Base-by-base conservation (phyloP, 2,888 invertebrate species). In the Cylindroiulus punctatus region DNA sequence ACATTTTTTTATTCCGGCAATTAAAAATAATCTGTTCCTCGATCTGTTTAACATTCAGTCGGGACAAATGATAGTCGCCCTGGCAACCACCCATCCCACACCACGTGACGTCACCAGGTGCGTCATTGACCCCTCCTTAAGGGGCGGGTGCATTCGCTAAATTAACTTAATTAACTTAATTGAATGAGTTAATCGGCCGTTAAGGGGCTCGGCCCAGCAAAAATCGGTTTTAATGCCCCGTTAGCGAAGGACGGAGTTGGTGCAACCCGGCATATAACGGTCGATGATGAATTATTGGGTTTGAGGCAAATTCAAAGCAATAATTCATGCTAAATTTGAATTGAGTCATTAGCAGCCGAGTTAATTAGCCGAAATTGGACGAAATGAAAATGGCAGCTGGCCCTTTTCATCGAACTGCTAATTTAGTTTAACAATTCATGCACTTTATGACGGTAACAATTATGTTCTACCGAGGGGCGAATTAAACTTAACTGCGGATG, bases 311-410 rank as follows among this genome's bases (percentile, higher is more conserved):
- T 44, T 44, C 44, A 5, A 8, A 10, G 44, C 26, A 65, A 65
- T 65, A 12, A 65, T 65, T 65, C 3, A 26, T 26, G 10, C 7
- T n/a, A 65, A 65, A 65, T 12, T 65, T 26, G 26, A 65, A 65
- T 65, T 7, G n/a, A 65, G 65, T 65, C 65, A 65, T 65, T 65
- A 65, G 2, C 10, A 10, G 8, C 8, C 8, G 65, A 4, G 65
- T 26, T 65, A 22, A 65, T 65, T 65, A 65, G 1, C 26, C 65
- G n/a, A 65, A 26, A 65, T 26, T 7, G n/a, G 65, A 26, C 65
- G 36, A 36, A 65, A 65, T 65, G n/a, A 65, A 65, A 65, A 65
- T 65, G 65, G 65, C 65, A 65, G 65, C 65, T 65, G 65, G 65
- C 3, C 3, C 65, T 65, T 65, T 65, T 65, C 65, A 65, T 65